Evolutionary conservation across 2,888 invertebrate species (phyloP).

Genomic region (Hirtodrosophila alboralis): DNA sequence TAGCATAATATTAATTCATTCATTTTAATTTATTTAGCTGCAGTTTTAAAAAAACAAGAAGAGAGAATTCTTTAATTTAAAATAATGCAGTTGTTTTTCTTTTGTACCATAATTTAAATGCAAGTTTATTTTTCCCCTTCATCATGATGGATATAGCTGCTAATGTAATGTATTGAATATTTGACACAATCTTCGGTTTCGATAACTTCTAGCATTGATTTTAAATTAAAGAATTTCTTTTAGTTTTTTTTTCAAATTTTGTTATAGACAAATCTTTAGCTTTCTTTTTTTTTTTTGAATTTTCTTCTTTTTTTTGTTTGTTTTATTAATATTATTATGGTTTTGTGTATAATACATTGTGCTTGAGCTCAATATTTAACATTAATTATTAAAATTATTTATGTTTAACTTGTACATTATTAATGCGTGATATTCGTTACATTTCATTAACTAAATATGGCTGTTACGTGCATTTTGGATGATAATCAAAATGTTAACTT

Average conservation of each 20-base stretch:
- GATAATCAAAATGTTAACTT: slow-evolving; percentile 23
- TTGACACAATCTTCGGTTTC: slow-evolving; percentile 25
- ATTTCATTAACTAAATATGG: slow-evolving; percentile 76
- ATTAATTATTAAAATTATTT: slow-evolving; percentile 55
- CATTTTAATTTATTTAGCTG: slow-evolving; percentile 22
- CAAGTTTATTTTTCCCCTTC: slow-evolving; percentile 48
- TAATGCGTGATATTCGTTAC: slow-evolving; percentile 63
- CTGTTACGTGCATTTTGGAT: slow-evolving; percentile 55
- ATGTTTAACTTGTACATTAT: slow-evolving; percentile 71
- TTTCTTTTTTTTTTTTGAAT: slow-evolving; percentile 3
- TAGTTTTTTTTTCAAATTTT: slow-evolving; percentile 2
- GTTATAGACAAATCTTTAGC: slow-evolving; percentile 16
- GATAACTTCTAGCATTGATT: slow-evolving; percentile 36
- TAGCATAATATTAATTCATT: slow-evolving; percentile 9
- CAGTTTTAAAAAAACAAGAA: slow-evolving; percentile 25
- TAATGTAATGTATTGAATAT: slow-evolving; percentile 23
- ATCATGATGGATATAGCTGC: slow-evolving; percentile 15
- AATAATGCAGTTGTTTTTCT: slow-evolving; percentile 44
- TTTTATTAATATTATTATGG: slow-evolving; percentile 9
- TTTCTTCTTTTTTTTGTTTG: slow-evolving; percentile 1
- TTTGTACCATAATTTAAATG: slow-evolving; percentile 79
- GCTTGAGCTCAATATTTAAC: slow-evolving; percentile 55
- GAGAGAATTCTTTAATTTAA: slow-evolving; percentile 79
- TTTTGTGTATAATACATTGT: slow-evolving; percentile 67
- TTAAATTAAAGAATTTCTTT: slow-evolving; percentile 73